Evolutionary conservation across 2,888 invertebrate genomes (phyloP), one percentile per base, ranked within the genome.

Genomic region (Sarcophaga subvicina): DNA sequence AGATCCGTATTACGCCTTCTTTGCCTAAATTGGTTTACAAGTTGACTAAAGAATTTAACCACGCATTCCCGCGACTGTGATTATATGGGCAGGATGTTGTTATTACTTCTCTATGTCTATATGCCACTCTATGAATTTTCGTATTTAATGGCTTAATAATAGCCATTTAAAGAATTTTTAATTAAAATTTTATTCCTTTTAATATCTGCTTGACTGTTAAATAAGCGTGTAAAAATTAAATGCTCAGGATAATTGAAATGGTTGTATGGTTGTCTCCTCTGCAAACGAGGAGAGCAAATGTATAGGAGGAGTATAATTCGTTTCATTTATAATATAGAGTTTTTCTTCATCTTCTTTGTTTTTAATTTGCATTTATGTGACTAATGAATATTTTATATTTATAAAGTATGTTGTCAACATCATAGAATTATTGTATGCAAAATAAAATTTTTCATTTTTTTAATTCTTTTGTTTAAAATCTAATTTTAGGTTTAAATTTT

Each of bases 201-300:
- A 63, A 63, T 63, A 63, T 22, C 63, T 63, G 63, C 25, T 25
- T 63, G 22, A 22, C 37, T 37, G 37, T 37, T 37, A 37, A 10
- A 37, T 37, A 37, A 37, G 37, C 37, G 37, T 37, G 37, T 37
- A 37, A 75, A 54, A 79, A 27, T 82, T 80, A 83, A 86, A 86
- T 86, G 83, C 83, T 80, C 67, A 77, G 72, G 69, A 80, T 86
- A 86, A 79, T 78, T 85, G 49, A 83, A 86, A 77, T 80, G 67
- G 49, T 66, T 76, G 27, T 69, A 37, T 72, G 47, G 25, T 17
- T 49, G n/a, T 27, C 54, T 49, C 47, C 63, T 75, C 49, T 59
- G 64, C n/a, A 45, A 8, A 27, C 66, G 27, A n/a, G 37, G 10
- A 37, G 10, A 37, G 37, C 8, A 49, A 64, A 22, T 47, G 37